Evolutionary conservation across 2,113 vertebrate genomes (phyloP).

Genomic region (Microcebus jonahi): DNA sequence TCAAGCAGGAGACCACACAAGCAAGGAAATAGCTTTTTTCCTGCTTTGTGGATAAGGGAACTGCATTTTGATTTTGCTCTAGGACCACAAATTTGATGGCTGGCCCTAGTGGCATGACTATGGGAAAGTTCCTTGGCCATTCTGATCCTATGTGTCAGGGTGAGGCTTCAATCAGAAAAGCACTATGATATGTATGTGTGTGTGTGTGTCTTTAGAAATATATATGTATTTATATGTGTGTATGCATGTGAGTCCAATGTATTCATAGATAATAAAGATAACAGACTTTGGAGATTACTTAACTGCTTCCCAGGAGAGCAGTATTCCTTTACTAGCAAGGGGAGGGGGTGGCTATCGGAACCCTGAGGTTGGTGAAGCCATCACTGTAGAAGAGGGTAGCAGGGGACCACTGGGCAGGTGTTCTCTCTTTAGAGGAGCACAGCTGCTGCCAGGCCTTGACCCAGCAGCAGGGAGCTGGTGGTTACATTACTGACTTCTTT

Average conservation of each 20-base stretch:
- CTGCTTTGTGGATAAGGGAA: background rate
- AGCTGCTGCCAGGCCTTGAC: background rate
- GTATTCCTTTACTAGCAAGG: background rate
- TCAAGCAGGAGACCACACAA: background rate
- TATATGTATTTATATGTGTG: background rate
- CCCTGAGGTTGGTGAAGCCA: background rate
- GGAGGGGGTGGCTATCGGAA: background rate
- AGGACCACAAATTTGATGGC: background rate
- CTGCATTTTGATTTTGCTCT: background rate
- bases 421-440: background rate
- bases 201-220: background rate
- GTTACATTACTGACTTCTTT: background rate
- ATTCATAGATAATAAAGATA: background rate
- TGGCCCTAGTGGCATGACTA: background rate
- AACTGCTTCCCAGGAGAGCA: background rate
- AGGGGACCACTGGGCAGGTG: background rate
- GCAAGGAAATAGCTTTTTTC: background rate
- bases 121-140: background rate
- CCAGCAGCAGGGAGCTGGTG: background rate
- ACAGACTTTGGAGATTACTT: background rate
- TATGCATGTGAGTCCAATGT: background rate
- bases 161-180: background rate
- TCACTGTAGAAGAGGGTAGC: background rate
- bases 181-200: background rate
- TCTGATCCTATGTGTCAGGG: background rate